Evolutionary conservation across 2,113 vertebrate species (phyloP).

Genomic region (Spizaetus ornatus): DNA sequence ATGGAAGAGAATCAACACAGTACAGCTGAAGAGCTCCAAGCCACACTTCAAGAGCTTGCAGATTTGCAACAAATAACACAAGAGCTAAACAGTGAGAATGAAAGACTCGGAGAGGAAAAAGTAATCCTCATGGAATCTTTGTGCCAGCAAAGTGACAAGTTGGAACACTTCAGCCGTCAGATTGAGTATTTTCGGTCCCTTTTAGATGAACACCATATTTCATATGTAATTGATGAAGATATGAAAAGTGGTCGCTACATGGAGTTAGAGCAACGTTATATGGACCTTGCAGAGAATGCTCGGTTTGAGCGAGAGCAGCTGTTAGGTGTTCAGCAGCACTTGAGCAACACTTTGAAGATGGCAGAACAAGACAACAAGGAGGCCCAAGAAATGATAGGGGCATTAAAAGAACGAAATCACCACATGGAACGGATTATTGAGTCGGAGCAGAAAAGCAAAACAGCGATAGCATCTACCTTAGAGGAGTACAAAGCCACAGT

Average conservation of each 20-base stretch:
- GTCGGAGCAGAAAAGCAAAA: slow-evolving; percentile 85
- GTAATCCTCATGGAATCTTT: slow-evolving; percentile 93
- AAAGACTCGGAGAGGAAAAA: slow-evolving; percentile 92
- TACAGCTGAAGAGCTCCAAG: slow-evolving; percentile 92
- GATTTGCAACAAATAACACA: slow-evolving; percentile 95
- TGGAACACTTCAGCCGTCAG: slow-evolving; percentile 89
- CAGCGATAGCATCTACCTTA: slow-evolving; percentile 74
- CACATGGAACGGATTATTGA: slow-evolving; percentile 92
- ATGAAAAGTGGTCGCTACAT: slow-evolving; percentile 91
- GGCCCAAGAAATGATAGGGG: slow-evolving; percentile 90
- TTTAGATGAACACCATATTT: slow-evolving; percentile 87
- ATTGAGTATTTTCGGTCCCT: slow-evolving; percentile 88
- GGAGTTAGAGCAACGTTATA: slow-evolving; percentile 92
- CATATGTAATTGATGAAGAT: slow-evolving; percentile 86
- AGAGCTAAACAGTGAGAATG: slow-evolving; percentile 92
- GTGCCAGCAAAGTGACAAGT: slow-evolving; percentile 91
- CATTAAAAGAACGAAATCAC: slow-evolving; percentile 89
- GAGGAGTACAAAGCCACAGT: slow-evolving; percentile 87
- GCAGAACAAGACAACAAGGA: slow-evolving; percentile 95
- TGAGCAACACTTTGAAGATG: slow-evolving; percentile 96
- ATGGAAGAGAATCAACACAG: slow-evolving; percentile 98
- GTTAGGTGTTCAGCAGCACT: slow-evolving; percentile 90
- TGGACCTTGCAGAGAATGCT: slow-evolving; percentile 87
- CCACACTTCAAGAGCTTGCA: slow-evolving; percentile 89
- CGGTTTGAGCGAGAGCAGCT: slow-evolving; percentile 94